phyloP scores from a whole-genome alignment of 2,888 invertebrate genomes.

The Ectemnius cavifrons region DNA sequence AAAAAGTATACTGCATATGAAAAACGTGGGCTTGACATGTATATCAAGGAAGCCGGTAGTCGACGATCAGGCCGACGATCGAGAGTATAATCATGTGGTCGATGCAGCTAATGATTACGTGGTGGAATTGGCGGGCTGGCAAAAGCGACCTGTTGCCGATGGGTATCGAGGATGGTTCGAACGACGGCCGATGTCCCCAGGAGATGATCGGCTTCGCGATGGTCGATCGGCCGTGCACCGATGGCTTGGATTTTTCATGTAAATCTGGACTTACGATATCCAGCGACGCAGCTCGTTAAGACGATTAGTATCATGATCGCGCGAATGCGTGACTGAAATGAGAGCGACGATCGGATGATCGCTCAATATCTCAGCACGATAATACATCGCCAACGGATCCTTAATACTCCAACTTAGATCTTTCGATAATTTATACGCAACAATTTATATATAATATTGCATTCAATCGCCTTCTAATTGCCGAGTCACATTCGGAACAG shows the following conservation, averaged over 20 bases:
- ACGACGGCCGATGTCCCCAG: background rate
- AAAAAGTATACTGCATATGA: background rate
- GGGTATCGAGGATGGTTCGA: constrained; percentile 3
- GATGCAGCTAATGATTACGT: background rate
- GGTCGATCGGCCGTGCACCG: background rate
- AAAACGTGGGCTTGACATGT: background rate
- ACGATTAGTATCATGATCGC: constrained; percentile 34
- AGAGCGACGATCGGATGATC: background rate
- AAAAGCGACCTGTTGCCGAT: background rate
- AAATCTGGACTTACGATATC: constrained; percentile 38
- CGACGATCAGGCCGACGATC: background rate
- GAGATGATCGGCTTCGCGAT: background rate
- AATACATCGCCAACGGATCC: too few relatives aligned
- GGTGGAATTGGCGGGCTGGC: too few relatives aligned
- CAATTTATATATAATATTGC: too few relatives aligned
- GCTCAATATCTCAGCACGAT: too few relatives aligned
- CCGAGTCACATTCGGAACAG: too few relatives aligned
- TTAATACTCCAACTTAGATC: too few relatives aligned
- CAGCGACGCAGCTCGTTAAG: constrained; percentile 10
- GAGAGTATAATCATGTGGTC: background rate
- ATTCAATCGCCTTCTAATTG: too few relatives aligned
- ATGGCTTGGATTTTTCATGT: constrained; percentile 30
- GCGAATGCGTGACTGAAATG: constrained; percentile 20
- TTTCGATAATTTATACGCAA: too few relatives aligned
- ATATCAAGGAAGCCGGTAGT: constrained; percentile 2